Percentiles rank a stretch among this genome's conserved stretches.
These are phyloP conservation scores for Triplophysa siluroides DNA, from an alignment of 2,113 vertebrate genomes.

Conservation along the genomic window DNA sequence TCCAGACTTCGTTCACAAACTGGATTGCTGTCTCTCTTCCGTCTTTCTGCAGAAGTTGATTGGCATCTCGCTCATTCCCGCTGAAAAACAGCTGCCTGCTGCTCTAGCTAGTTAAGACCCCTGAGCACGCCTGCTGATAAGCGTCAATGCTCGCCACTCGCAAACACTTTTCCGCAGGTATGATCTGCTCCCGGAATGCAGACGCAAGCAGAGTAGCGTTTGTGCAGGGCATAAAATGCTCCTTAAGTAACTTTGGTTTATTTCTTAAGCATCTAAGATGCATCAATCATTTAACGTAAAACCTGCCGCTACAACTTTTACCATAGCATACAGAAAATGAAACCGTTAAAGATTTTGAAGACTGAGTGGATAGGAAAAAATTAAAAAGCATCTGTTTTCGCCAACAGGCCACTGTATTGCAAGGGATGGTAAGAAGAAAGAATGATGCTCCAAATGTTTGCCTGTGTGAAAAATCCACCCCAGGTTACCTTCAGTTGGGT, in stretches of 20 bases:
- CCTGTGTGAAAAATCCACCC: constrained; percentile 5
- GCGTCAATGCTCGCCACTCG: constrained; percentile 10
- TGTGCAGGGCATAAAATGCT: background rate
- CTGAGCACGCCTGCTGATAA: background rate
- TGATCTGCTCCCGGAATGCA: background rate
- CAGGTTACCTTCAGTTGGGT: constrained; percentile 91
- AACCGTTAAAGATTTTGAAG: background rate
- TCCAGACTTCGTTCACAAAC: background rate
- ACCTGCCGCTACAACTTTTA: background rate
- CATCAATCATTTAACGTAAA: constrained; percentile 20
- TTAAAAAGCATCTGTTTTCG: too few species aligned
- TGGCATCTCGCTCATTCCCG: constrained; percentile 1
- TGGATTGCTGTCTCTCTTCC: background rate
- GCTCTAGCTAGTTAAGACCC: constrained; percentile 34
- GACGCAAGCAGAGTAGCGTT: background rate
- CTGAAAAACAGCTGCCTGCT: constrained; percentile 44
- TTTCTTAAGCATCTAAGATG: background rate
- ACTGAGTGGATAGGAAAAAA: background rate
- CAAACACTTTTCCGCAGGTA: constrained; percentile 25
- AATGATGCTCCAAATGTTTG: background rate
- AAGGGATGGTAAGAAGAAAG: background rate
- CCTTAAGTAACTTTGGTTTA: background rate
- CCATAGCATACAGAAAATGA: background rate
- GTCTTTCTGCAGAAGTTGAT: background rate
- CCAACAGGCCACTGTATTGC: too few species aligned